phyloP scores from a whole-genome alignment of 2,113 vertebrate genomes.

The Triplophysa dalaica region DNA sequence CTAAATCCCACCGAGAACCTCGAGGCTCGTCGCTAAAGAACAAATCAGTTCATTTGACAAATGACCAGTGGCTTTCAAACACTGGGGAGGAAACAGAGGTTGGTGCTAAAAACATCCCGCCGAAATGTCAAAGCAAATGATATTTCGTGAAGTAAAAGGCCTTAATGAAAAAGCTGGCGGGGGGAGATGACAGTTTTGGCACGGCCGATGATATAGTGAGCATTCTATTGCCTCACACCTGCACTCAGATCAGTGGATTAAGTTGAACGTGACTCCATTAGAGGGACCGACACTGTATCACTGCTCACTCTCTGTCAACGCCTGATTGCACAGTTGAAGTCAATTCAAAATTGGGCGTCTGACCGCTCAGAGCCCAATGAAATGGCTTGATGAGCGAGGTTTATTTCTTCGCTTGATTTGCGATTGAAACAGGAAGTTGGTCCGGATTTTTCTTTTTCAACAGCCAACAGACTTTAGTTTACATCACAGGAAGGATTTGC shows the following conservation, averaged over 20 bases:
- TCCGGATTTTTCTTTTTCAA: too few species aligned
- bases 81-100: constrained; percentile 58
- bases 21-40: constrained; percentile 20
- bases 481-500: too few species aligned
- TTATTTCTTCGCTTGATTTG: too few species aligned
- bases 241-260: constrained; percentile 27
- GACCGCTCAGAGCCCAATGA: not conserved
- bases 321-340: constrained; percentile 19
- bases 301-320: constrained; percentile 9
- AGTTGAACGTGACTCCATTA: constrained; percentile 47
- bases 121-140: constrained; percentile 72
- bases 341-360: not conserved
- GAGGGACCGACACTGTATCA: constrained; percentile 14
- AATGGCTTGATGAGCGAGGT: too few species aligned
- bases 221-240: constrained; percentile 32
- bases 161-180: constrained; percentile 71
- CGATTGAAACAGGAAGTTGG: too few species aligned
- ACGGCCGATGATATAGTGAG: constrained; percentile 51
- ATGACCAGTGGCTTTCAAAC: constrained; percentile 53
- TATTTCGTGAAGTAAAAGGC: constrained; percentile 70
- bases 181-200: constrained; percentile 71
- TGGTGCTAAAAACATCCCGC: constrained; percentile 53
- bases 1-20: constrained; percentile 23
- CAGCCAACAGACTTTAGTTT: too few species aligned
- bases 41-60: constrained; percentile 43